Percentiles rank a stretch among this genome's conserved stretches.
Conservation (phyloP, 1,140 invertebrate species). For the Phenacoccus solenopsis region DNA sequence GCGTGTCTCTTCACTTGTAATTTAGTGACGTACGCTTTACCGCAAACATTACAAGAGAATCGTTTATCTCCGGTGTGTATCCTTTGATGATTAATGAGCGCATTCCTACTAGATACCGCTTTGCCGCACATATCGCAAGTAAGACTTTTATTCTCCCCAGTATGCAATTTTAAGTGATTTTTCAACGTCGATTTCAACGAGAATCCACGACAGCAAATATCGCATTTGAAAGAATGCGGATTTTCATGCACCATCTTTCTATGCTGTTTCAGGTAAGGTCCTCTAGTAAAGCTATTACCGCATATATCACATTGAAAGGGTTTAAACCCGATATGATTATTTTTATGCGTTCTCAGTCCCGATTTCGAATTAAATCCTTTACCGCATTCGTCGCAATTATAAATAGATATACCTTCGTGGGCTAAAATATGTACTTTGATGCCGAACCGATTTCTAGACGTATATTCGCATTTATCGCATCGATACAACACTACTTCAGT, state of each 20-base stretch:
- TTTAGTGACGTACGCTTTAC: constrained; percentile 20
- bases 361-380: constrained; percentile 5
- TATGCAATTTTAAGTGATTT: constrained; percentile 51
- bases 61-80: constrained; percentile 43
- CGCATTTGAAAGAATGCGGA: constrained; percentile 37
- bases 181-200: constrained; percentile 60
- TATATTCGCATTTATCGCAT: constrained; percentile 11
- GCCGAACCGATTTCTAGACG: constrained; percentile 1
- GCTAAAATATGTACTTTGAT: constrained; percentile 9
- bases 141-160: constrained; percentile 32
- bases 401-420: neutral
- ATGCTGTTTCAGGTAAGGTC: constrained; percentile 38
- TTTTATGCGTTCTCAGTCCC: neutral
- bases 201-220: constrained; percentile 61
- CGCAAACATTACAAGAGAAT: constrained; percentile 20
- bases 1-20: constrained; percentile 39
- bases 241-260: constrained; percentile 10
- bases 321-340: constrained; percentile 43
- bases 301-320: constrained; percentile 66
- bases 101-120: constrained; percentile 36
- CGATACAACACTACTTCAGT: neutral
- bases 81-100: constrained; percentile 36
- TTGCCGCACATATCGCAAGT: constrained; percentile 36
- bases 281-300: constrained; percentile 61
- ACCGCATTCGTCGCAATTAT: constrained; percentile 8